phyloP scores from a whole-genome alignment of 2,113 vertebrate genomes.

The Paramisgurnus dabryanus region DNA sequence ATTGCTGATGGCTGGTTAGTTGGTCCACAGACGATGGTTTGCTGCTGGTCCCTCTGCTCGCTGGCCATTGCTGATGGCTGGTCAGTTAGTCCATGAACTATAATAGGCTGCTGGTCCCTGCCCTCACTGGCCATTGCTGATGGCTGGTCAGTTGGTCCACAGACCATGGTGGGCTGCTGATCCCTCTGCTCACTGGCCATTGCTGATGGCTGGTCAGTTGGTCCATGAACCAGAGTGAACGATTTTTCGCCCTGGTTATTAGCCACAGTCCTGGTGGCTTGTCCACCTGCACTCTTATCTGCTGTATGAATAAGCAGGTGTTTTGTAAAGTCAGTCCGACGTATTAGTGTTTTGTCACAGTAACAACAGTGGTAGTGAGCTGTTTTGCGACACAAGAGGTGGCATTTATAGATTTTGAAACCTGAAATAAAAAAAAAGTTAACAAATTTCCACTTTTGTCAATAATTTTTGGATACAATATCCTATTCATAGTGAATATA shows the following conservation, averaged over 20 bases:
- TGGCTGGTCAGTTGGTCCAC: too few relatives aligned
- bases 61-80: too few relatives aligned
- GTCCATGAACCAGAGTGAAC: too few relatives aligned
- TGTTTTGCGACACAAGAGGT: neutral
- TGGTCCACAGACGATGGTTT: too few relatives aligned
- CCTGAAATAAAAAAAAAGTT: neutral
- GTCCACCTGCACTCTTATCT: neutral
- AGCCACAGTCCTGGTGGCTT: neutral
- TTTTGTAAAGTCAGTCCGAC: neutral
- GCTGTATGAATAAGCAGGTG: neutral
- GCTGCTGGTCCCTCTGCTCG: too few relatives aligned
- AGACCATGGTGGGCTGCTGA: neutral
- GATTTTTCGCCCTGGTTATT: neutral
- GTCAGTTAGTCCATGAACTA: too few relatives aligned
- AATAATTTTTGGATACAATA: neutral
- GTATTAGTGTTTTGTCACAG: neutral
- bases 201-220: neutral
- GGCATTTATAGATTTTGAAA: neutral
- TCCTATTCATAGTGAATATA: neutral
- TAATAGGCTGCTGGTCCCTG: too few relatives aligned
- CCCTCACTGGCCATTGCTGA: too few relatives aligned
- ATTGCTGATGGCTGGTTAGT: too few relatives aligned
- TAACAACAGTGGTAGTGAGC: constrained; percentile 5
- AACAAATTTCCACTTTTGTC: neutral
- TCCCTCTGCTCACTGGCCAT: neutral